A percentile compares a stretch with the other conserved stretches of the same genome.
These are phyloP conservation scores for Phymanthus crucifer DNA, from an alignment of 92 coral and sea anemone species.

Conservation along the genomic window DNA sequence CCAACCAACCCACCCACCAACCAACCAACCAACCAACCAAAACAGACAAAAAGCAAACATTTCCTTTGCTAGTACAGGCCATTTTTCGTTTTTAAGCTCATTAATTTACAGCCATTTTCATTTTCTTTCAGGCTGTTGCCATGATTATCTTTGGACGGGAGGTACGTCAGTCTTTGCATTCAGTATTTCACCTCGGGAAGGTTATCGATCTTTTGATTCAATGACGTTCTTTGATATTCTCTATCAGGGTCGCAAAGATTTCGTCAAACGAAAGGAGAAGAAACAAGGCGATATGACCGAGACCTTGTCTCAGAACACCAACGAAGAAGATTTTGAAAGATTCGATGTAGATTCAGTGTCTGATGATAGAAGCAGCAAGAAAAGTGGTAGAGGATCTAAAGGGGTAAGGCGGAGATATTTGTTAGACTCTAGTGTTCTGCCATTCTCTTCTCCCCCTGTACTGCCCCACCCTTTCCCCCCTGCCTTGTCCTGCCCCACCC, in stretches of 20 bases:
- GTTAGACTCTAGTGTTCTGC: no score
- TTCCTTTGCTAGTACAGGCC: no score
- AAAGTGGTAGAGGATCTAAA: not conserved
- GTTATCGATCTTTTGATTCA: not conserved
- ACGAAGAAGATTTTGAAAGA: constrained; percentile 35
- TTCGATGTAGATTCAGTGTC: constrained; percentile 27
- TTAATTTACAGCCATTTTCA: not conserved
- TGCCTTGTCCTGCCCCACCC: no score
- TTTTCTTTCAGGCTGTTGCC: constrained; percentile 55
- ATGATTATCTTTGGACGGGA: constrained; percentile 85
- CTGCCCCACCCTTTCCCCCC: not conserved
- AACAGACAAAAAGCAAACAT: no score
- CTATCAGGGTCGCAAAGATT: constrained; percentile 74
- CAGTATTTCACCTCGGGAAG: not conserved
- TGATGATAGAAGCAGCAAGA: constrained; percentile 8
- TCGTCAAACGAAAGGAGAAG: constrained; percentile 50
- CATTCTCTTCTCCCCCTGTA: not conserved
- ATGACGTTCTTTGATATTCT: no score
- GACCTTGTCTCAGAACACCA: constrained; percentile 32
- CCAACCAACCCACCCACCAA: no score
- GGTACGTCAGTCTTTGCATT: constrained; percentile 31
- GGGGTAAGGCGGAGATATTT: not conserved
- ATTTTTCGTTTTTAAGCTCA: no score
- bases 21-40: no score
- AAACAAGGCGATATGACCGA: constrained; percentile 27